Conservation (phyloP, 2,888 invertebrate genomes). For the Drosophila colorata region DNA sequence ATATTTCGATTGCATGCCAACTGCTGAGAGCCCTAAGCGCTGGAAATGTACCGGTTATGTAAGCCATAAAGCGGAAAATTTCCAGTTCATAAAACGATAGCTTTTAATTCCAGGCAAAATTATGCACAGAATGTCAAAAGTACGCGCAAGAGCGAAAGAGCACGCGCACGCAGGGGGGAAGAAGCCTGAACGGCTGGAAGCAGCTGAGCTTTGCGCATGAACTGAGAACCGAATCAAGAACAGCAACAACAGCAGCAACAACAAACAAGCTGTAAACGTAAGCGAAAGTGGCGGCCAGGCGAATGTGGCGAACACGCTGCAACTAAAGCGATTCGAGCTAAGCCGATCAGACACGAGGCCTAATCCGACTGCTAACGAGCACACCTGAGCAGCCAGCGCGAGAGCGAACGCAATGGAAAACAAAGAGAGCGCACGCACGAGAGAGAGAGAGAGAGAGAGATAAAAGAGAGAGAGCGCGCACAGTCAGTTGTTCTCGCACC, state of each 20-base stretch:
- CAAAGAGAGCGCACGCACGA: conserved; percentile 11
- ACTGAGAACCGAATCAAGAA: conserved; percentile 12
- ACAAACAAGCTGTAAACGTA: conserved; percentile 26
- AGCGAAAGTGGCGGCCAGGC: conserved; percentile 50
- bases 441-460: conserved; percentile 14
- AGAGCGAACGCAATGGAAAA: not conserved
- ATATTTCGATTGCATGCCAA: conserved; percentile 49
- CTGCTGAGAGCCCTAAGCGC: conserved; percentile 28
- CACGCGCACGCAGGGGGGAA: conserved; percentile 21
- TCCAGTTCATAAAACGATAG: conserved; percentile 65
- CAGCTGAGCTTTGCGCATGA: conserved; percentile 53
- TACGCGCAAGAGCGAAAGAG: conserved; percentile 16
- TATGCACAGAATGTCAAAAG: conserved; percentile 6
- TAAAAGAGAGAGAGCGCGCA: conserved; percentile 8
- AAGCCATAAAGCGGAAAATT: conserved; percentile 72
- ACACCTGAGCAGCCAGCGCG: conserved; percentile 27
- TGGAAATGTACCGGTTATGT: conserved; percentile 76
- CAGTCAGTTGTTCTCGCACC: conserved; percentile 8
- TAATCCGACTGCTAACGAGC: conserved; percentile 15
- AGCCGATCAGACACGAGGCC: conserved; percentile 50
- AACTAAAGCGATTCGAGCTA: conserved; percentile 19
- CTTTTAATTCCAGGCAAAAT: conserved; percentile 54
- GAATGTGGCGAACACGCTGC: conserved; percentile 19
- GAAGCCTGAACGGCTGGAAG: conserved; percentile 29
- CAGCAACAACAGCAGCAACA: conserved; percentile 6